These are phyloP conservation scores for Urocyon cinereoargenteus DNA, from an alignment of 2,797 vertebrate genomes.

Conservation along the genomic window DNA sequence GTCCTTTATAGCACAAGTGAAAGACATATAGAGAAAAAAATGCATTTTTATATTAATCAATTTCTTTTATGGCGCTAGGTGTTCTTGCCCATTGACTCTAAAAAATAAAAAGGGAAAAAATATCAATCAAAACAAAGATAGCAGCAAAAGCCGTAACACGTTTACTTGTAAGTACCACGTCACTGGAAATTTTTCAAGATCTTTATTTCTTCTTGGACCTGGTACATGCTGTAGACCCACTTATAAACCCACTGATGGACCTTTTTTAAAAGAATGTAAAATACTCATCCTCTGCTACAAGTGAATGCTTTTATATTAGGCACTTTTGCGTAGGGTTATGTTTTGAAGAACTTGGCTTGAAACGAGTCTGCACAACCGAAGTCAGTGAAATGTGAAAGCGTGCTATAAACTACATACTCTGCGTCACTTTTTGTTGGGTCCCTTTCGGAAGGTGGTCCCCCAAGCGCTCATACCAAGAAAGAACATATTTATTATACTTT, in stretches of 20 bases:
- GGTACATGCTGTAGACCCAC: background rate
- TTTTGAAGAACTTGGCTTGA: slow-evolving; percentile 51
- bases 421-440: background rate
- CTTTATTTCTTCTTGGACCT: slow-evolving; percentile 33
- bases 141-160: background rate
- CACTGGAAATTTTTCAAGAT: background rate
- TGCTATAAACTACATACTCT: background rate
- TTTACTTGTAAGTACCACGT: background rate
- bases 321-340: background rate
- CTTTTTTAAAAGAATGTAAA: background rate
- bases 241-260: background rate
- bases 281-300: background rate
- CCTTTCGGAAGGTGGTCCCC: background rate
- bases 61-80: background rate
- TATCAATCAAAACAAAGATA: background rate
- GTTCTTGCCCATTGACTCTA: background rate
- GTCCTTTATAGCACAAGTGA: background rate
- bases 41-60: background rate
- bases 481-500: background rate
- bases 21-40: background rate
- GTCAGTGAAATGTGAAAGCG: background rate
- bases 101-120: background rate
- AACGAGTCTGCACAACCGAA: background rate
- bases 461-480: background rate
- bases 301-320: slow-evolving; percentile 33